Base-by-base conservation (phyloP, 1,140 invertebrate species). In the Ceratosolen solmsi region DNA sequence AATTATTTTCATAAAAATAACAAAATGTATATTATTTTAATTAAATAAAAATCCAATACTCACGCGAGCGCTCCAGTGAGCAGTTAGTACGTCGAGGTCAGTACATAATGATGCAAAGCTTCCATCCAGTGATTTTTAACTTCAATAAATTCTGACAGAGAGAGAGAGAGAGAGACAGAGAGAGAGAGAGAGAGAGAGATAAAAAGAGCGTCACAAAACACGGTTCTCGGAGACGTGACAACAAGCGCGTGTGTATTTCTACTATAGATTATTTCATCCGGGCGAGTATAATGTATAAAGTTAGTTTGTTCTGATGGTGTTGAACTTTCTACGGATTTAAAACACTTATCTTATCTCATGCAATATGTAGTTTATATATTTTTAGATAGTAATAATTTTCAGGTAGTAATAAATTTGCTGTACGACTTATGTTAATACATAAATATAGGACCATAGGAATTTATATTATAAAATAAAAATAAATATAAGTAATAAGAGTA, bases 321-420 rank as follows among this genome's bases (percentile, higher is more conserved):
- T 70, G 33, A 71, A 79, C 11, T 71, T 41, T 79, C 36, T 25
- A 71, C 27, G 33, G 51, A 13, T 56, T 36, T 70, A 27, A 8
- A 54, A 25, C 27, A 30, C 41, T 70, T 71, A 70, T 79, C 76
- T 78, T 78, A 78, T 78, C 77, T 70, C 54, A 38, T 15, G 13
- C 49, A 7, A 68, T 38, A 20, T 36, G 27, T 22, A 54, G 20
- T 22, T 33, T 36, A 3, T 4, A 5, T 17, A 46, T 46, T 7
- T 46, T 46, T 46, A 46, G 41, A 46, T 46, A 46, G 13, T 46
- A 7, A 46, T 46, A 46, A 46, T 46, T 46, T 46, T 46, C 41
- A 46, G n/a, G n/a, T n/a, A n/a, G n/a, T n/a, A n/a, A n/a, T n/a
- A n/a, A n/a, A n/a, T n/a, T n/a, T n/a, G n/a, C n/a, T n/a, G n/a